Evolutionary conservation across 2,888 invertebrate genomes (phyloP), one percentile per base, ranked within the genome.

Genomic region (Brachyptera putata): DNA sequence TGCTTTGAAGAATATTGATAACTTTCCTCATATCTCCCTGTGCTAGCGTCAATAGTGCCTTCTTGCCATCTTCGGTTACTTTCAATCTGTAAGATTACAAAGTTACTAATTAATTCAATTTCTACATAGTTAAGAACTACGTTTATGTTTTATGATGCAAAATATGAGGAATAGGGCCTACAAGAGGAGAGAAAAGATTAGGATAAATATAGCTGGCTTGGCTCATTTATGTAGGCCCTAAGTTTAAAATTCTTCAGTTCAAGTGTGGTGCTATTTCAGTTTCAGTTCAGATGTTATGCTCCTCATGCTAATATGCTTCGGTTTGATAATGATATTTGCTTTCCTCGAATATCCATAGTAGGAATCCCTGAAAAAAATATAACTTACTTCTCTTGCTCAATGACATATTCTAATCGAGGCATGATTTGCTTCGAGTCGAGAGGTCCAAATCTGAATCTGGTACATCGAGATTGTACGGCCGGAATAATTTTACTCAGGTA

Each of bases 401-500:
- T 85, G 24, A 99, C 91, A 70, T 89, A 84, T 65, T 91, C 83
- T 16, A 99, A 78, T 26, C 98, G 79, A 0, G 97, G 97, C 57
- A 93, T 70, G 70, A 99, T 96, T 76, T 96, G 95, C 14, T 85
- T 84, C 1, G 86, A 79, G 1, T 85, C 82, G 2, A 98, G 78
- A 1, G 97, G 97, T 2, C 94, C 96, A 77, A 98, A 98, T 43
- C 97, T 83, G 73, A 98, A 98, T 61, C 95, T 83, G 0, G 97
- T 99, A 75, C 98, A 99, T 68, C 99, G 83, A 13, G 98, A 99
- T 77, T 99, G 99, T 58, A 99, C 79, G 3, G 99, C 98, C 14
- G 99, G 99, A 69, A 97, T 99, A 64, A 99, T 97, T 80, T 98
- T 98, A 68, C 95, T 92, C 67, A 99, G 77, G 76, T 99, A 99